Conservation (phyloP, 2,113 vertebrate genomes). For the Micromys minutus region DNA sequence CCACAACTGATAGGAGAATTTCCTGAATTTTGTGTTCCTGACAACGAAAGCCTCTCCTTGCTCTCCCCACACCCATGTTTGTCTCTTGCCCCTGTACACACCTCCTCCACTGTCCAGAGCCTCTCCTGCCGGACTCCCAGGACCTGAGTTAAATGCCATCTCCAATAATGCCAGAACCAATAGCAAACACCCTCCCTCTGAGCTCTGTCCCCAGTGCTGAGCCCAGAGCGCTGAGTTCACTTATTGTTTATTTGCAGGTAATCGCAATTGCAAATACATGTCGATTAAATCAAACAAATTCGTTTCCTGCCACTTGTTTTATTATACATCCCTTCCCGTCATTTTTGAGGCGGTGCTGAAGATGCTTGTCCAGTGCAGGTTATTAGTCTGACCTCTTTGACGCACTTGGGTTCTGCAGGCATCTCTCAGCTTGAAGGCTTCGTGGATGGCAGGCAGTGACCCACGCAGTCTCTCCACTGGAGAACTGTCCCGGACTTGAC, state of each 20-base stretch:
- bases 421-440: background rate
- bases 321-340: background rate
- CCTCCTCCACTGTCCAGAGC: background rate
- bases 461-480: background rate
- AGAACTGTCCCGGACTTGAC: background rate
- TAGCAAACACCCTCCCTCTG: background rate
- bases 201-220: background rate
- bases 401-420: background rate
- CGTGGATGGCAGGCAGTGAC: background rate
- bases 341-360: background rate
- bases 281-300: background rate
- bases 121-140: background rate
- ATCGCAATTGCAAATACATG: background rate
- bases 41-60: background rate
- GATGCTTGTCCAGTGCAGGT: background rate
- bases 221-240: background rate
- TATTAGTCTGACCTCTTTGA: background rate
- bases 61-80: background rate
- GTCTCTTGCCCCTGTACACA: background rate
- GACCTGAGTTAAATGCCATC: background rate
- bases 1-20: background rate
- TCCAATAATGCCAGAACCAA: background rate
- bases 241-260: background rate
- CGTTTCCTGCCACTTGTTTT: background rate
- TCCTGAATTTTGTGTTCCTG: background rate